Evolutionary conservation across 2,113 vertebrate species (phyloP).

Genomic region (Platycercus adscitus): DNA sequence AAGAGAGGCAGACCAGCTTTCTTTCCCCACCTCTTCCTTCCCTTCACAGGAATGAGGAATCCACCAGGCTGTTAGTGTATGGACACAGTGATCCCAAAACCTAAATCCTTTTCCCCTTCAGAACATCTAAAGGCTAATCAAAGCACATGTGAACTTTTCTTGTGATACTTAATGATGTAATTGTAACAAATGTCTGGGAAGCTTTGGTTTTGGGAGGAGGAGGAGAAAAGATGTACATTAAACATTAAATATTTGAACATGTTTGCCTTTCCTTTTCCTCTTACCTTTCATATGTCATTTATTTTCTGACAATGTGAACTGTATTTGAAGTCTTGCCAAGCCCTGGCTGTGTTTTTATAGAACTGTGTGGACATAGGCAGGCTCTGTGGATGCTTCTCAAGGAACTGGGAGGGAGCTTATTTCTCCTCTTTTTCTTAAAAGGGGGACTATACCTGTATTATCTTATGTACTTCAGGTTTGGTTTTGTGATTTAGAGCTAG

Average conservation of each 20-base stretch:
- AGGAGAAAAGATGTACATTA: not conserved
- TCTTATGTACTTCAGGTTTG: not conserved
- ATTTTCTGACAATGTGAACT: conserved; percentile 14
- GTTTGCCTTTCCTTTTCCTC: conserved; percentile 17
- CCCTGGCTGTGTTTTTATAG: not conserved
- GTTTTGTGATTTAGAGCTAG: not conserved
- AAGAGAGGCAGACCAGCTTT: not conserved
- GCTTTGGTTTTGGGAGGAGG: not conserved
- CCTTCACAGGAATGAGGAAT: not conserved
- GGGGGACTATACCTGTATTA: not conserved
- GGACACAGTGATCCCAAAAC: not conserved
- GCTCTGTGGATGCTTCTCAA: not conserved
- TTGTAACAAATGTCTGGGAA: not conserved
- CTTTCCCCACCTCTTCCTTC: not conserved
- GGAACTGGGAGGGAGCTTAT: not conserved
- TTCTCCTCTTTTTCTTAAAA: not conserved
- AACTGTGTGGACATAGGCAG: not conserved
- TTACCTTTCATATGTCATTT: conserved; percentile 28
- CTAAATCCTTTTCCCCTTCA: not conserved
- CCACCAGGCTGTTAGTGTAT: not conserved
- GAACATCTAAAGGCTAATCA: not conserved
- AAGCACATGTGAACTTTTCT: not conserved
- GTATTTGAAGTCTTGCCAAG: conserved; percentile 5
- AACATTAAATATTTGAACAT: conserved; percentile 45
- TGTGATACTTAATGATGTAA: not conserved